Base-by-base conservation (phyloP, 2,888 invertebrate species). In the Nemoura dubitans region DNA sequence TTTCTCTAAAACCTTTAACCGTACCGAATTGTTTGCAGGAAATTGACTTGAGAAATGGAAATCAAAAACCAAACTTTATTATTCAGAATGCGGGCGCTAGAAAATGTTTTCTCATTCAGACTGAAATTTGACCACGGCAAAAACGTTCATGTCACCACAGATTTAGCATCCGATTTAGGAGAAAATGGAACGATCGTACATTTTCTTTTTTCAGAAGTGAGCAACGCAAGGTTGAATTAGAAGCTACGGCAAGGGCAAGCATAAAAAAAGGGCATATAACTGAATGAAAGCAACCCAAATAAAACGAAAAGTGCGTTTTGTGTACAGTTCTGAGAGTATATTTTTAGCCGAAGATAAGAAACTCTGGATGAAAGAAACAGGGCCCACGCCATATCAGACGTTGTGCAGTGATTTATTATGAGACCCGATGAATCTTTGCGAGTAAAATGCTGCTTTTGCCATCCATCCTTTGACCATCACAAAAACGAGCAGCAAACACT, bases 341-440 rank as follows among this genome's bases (percentile, higher is more conserved):
- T 59, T 14, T 59, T 59, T 59, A 59, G 59, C 59, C 14, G 10
- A 21, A 59, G 59, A 59, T 59, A 59, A 59, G 59, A 59, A 59
- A 59, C 59, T 7, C 21, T 21, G 59, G 59, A 21, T 59, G 59
- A 59, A 59, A 59, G 59, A 59, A 59, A 21, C 59, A 21, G 21
- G 21, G 21, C 59, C 59, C 59, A 36, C 59, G 59, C 59, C 59
- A 59, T 59, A 59, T 59, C 59, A 59, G 59, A 59, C 59, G 59
- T 59, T 59, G 14, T 59, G 3, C 59, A 21, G 83, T 83, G 83
- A 83, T 83, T 83, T 83, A 83, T 83, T 83, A 42, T 83, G n/a
- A 42, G 43, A 0, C 25, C 0, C 43, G 42, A 26, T 43, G 83
- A 83, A 83, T 83, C 83, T 36, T 21, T 42, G 83, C 6, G 78